Evolutionary conservation across 1,140 invertebrate species (phyloP), one percentile per base, ranked within the genome.

Genomic region (Trichonephila inaurata): DNA sequence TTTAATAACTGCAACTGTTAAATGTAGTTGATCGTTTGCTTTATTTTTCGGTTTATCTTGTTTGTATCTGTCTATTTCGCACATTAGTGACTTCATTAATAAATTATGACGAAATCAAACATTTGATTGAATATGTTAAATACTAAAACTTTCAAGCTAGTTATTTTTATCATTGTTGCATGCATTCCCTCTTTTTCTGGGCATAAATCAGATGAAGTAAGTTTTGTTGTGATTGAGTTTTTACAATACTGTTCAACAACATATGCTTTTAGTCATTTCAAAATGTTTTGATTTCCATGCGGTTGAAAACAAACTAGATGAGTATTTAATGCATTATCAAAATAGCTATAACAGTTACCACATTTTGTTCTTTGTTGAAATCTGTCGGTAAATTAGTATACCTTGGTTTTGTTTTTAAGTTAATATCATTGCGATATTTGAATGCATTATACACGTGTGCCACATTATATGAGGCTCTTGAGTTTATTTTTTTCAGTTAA

Each of bases 121-220:
- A 85, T 85, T 85, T 85, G 83, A 85, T 33, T 85, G 58, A 85
- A 60, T 60, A 85, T 85, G 83, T 28, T 61, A 19, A 85, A 18
- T 16, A 60, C 28, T 24, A 85, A 14, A 58, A 24, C 24, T 60
- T 60, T 60, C 2, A 85, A 40, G 33, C 7, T 85, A 85, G 8
- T 51, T 8, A 7, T 85, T 60, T 24, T 28, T 85, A 60, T 60
- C 21, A 89, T 66, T 44, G 10, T 58, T 85, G 16, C 21, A 28
- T 6, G 3, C 0, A 12, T 85, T 12, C 4, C 19, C 5, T 6
- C 60, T 85, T 3, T 58, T 60, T 61, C 21, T 61, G 44, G 44
- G 16, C 21, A 21, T 60, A 58, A 58, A n/a, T 21, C 33, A 85
- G n/a, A 85, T 60, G 83, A 85, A 85, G 83, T 85, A 85, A 85